Percentiles rank a stretch among this genome's conserved stretches.
Evolutionary conservation across 1,140 invertebrate species (phyloP).

Genomic region (Aphaenogaster ashmeadi): DNA sequence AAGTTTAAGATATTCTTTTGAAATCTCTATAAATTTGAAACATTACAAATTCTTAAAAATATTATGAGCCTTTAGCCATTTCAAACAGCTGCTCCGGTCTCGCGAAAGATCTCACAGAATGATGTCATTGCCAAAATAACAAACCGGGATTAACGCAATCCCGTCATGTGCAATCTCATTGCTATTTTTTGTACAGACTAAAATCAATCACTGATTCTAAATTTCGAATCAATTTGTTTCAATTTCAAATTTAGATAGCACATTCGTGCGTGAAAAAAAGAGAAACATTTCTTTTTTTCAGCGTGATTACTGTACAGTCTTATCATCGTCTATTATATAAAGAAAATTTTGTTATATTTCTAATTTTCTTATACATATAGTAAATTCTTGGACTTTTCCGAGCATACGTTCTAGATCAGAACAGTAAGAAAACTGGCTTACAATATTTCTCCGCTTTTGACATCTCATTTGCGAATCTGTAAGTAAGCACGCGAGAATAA

Average conservation of each 20-base stretch:
- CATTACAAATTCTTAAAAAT: too few relatives aligned
- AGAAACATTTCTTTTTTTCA: not conserved
- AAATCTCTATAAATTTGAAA: too few relatives aligned
- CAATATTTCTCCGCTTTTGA: not conserved
- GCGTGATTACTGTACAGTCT: not conserved
- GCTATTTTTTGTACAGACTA: not conserved
- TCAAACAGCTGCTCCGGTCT: not conserved
- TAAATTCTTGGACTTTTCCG: not conserved
- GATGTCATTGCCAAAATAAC: not conserved
- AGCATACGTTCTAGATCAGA: not conserved
- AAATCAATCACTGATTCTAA: not conserved
- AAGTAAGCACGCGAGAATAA: not conserved
- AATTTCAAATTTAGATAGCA: not conserved
- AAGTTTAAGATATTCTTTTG: too few relatives aligned
- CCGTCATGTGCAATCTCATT: not conserved
- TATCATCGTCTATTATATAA: not conserved
- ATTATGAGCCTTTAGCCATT: too few relatives aligned
- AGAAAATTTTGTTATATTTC: not conserved
- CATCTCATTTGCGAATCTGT: not conserved
- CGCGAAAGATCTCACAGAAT: not conserved
- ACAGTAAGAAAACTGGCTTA: not conserved
- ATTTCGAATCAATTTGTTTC: not conserved
- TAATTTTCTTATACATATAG: not conserved
- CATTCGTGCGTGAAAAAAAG: not conserved
- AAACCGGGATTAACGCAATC: not conserved